Evolutionary conservation across 2,113 vertebrate genomes (phyloP).

Genomic region (Megaceryle maxima): DNA sequence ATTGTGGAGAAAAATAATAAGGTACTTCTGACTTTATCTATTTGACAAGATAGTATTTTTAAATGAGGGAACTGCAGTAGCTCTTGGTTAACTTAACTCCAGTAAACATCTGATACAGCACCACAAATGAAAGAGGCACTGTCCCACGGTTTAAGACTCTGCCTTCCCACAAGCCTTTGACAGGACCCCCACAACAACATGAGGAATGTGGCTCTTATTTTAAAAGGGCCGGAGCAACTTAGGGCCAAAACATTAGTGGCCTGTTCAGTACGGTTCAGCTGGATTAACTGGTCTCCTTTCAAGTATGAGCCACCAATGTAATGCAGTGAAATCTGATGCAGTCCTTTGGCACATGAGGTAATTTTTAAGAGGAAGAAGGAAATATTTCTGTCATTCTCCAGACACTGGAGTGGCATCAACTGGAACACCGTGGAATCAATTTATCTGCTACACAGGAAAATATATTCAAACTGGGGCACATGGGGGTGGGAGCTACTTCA

Average conservation of each 20-base stretch:
- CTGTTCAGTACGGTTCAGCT: not conserved
- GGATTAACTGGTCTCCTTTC: not conserved
- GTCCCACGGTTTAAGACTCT: not conserved
- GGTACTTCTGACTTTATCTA: not conserved
- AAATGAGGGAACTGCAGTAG: not conserved
- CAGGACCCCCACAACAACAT: not conserved
- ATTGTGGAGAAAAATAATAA: not conserved
- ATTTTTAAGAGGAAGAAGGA: not conserved
- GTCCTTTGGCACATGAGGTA: not conserved
- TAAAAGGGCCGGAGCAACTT: not conserved
- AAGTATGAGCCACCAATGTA: not conserved
- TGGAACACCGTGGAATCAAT: not conserved
- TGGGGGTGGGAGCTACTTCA: not conserved
- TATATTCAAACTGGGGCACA: not conserved
- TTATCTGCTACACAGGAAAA: not conserved
- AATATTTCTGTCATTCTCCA: not conserved
- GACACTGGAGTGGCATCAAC: too few species aligned
- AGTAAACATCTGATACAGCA: not conserved
- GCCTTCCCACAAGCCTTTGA: not conserved
- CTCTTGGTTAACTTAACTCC: not conserved
- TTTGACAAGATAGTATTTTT: not conserved
- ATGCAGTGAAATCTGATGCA: not conserved
- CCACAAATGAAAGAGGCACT: not conserved
- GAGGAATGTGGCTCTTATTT: not conserved
- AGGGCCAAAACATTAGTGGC: not conserved